Evolutionary conservation across 2,888 invertebrate species (phyloP).

Genomic region (Eustalomyia histrio): DNA sequence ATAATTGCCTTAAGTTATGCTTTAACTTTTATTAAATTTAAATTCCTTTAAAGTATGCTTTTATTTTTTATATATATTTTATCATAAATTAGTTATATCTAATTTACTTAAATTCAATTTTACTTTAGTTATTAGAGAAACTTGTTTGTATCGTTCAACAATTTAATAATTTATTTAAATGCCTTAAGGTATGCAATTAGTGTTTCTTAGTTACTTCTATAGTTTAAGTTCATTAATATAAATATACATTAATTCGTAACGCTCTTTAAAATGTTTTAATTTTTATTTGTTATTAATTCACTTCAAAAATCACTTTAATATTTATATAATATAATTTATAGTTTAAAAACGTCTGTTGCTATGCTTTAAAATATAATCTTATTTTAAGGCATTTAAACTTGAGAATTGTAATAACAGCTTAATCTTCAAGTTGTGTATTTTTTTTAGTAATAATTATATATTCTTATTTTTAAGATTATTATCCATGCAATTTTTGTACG

Average conservation of each 20-base stretch:
- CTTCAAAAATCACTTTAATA: too few species aligned
- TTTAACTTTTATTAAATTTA: constrained; percentile 25
- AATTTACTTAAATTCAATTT: neutral
- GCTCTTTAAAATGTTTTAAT: too few species aligned
- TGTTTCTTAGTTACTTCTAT: neutral
- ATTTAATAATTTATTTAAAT: neutral
- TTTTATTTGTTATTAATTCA: too few species aligned
- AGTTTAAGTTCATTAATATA: neutral
- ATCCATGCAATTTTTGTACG: neutral
- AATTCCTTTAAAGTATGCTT: constrained; percentile 1
- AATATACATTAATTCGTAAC: neutral
- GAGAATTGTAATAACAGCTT: too few species aligned
- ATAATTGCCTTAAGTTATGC: constrained; percentile 21
- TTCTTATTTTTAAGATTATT: neutral
- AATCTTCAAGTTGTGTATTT: too few species aligned
- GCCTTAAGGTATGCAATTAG: constrained; percentile 4
- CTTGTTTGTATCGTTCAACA: neutral
- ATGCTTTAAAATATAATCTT: too few species aligned
- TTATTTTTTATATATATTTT: constrained; percentile 8
- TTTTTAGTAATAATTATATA: too few species aligned
- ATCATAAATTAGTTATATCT: neutral
- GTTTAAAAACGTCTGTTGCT: too few species aligned
- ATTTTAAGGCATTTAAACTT: too few species aligned
- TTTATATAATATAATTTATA: too few species aligned
- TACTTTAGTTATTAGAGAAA: neutral